Evolutionary conservation across 2,797 vertebrate genomes (phyloP).

Genomic region (Tokudaia tokunoshimensis): DNA sequence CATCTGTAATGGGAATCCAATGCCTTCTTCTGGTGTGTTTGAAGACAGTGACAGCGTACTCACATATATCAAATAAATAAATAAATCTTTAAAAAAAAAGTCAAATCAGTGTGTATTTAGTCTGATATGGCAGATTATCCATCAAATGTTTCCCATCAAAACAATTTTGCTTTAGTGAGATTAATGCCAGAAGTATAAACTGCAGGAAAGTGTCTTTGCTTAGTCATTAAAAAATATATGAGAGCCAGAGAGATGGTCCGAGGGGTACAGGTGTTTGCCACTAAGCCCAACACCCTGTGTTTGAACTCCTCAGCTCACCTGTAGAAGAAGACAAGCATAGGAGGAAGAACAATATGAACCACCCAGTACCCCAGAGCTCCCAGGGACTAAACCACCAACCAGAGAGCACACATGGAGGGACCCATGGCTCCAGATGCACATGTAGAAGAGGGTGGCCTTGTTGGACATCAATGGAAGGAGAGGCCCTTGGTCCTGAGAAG

Average conservation of each 20-base stretch:
- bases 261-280: not conserved
- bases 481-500: no score
- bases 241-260: not conserved
- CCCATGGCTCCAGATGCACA: no score
- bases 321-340: not conserved
- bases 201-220: not conserved
- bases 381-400: no score
- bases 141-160: constrained; percentile 31
- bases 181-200: not conserved
- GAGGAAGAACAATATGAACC: no score
- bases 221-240: not conserved
- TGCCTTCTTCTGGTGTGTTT: no score
- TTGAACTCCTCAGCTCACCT: not conserved
- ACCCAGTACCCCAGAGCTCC: no score
- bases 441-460: no score
- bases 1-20: no score
- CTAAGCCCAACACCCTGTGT: not conserved
- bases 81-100: not conserved
- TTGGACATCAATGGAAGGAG: no score
- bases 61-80: no score
- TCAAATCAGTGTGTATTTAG: constrained; percentile 12
- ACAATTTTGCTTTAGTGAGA: constrained; percentile 15
- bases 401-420: no score
- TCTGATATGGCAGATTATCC: not conserved
- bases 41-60: no score